Conservation (phyloP, 1,140 invertebrate species). For the Andrena cerasifolii region DNA sequence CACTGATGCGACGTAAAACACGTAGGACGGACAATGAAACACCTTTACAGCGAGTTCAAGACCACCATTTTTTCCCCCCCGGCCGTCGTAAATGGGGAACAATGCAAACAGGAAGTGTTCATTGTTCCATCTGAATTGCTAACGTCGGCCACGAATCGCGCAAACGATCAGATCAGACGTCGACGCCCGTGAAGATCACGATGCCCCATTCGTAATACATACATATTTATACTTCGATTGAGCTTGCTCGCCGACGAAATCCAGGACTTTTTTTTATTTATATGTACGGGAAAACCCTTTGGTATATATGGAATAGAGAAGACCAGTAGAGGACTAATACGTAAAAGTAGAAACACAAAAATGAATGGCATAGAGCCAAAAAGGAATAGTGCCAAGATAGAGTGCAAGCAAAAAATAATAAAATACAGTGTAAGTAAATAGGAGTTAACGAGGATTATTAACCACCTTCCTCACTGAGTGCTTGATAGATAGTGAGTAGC, state of each 20-base stretch:
- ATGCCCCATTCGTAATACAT: background rate
- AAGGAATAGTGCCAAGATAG: no score
- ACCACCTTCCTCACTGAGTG: no score
- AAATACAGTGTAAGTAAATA: no score
- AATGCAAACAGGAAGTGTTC: constrained; percentile 31
- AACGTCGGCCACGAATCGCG: background rate
- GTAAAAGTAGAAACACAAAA: no score
- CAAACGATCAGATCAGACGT: constrained; percentile 3
- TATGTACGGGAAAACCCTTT: no score
- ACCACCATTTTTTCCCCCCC: constrained; percentile 2
- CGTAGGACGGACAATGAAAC: constrained; percentile 33
- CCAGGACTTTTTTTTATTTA: no score
- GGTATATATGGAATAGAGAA: no score
- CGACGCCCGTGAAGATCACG: background rate
- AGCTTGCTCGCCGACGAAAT: background rate
- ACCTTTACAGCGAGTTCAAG: constrained; percentile 19
- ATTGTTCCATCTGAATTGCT: constrained; percentile 6
- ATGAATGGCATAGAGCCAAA: no score
- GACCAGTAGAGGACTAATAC: no score
- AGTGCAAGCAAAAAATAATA: no score
- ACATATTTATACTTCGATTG: background rate
- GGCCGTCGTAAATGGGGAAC: constrained; percentile 12
- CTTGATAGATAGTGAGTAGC: no score
- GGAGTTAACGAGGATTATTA: no score
- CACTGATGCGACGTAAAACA: constrained; percentile 17